These are phyloP conservation scores for Azorinus chamasolen DNA, from an alignment of 2,888 invertebrate genomes.

Conservation along the genomic window DNA sequence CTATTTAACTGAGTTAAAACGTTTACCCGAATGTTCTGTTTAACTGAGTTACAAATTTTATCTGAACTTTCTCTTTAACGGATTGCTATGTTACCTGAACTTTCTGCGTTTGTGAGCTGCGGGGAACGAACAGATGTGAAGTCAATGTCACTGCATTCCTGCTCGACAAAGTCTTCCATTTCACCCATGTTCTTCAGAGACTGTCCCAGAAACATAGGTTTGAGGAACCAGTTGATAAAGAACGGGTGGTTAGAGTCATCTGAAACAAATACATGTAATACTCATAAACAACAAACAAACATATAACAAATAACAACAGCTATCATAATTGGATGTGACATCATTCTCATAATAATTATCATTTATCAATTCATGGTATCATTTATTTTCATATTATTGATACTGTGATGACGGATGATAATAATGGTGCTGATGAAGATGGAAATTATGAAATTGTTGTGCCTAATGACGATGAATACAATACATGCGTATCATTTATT, in stretches of 20 bases:
- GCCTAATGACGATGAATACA: too few relatives aligned
- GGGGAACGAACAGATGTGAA: slow-evolving; percentile 82
- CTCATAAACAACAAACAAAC: not conserved
- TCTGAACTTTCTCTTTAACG: too few relatives aligned
- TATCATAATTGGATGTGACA: not conserved
- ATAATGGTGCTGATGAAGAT: too few relatives aligned
- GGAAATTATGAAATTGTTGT: too few relatives aligned
- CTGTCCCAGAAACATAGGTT: slow-evolving; percentile 77
- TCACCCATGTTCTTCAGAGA: slow-evolving; percentile 77
- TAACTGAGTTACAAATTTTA: too few relatives aligned
- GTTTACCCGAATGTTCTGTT: too few relatives aligned
- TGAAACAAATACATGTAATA: slow-evolving; percentile 19
- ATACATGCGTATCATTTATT: too few relatives aligned
- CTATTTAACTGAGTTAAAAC: too few relatives aligned
- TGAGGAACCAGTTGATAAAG: slow-evolving; percentile 75
- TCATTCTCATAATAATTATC: not conserved
- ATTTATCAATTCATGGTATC: too few relatives aligned
- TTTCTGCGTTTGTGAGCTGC: slow-evolving; percentile 68
- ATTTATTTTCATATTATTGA: too few relatives aligned
- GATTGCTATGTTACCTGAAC: slow-evolving; percentile 60
- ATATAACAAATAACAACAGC: not conserved
- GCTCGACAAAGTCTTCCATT: slow-evolving; percentile 79
- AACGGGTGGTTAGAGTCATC: slow-evolving; percentile 72
- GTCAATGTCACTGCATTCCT: slow-evolving; percentile 78
- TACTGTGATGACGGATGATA: too few relatives aligned